Percentiles rank a stretch among this genome's conserved stretches.
Evolutionary conservation across 2,113 vertebrate genomes (phyloP).

Genomic region (Atractosteus spatula): DNA sequence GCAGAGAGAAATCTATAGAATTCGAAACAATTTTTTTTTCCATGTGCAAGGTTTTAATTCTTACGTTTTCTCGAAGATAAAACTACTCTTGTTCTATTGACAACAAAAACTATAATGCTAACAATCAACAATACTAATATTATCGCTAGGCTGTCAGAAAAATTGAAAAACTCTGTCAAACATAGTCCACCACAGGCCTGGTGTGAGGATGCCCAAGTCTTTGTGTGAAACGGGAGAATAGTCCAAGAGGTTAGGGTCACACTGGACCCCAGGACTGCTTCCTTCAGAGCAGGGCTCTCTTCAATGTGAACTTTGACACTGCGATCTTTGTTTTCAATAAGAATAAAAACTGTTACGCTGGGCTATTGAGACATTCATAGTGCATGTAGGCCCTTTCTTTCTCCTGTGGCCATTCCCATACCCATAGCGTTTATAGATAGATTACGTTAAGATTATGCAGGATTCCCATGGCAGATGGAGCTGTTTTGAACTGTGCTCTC

Average conservation of each 20-base stretch:
- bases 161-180: conserved; percentile 46
- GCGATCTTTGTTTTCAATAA: conserved; percentile 60
- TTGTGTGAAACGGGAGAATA: conserved; percentile 60
- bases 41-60: too few relatives aligned
- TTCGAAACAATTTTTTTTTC: too few relatives aligned
- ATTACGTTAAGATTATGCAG: conserved; percentile 60
- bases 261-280: conserved; percentile 39
- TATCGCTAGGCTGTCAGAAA: conserved; percentile 31
- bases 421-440: conserved; percentile 43
- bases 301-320: conserved; percentile 63
- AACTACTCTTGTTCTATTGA: too few relatives aligned
- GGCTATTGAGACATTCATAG: conserved; percentile 38
- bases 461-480: conserved; percentile 57
- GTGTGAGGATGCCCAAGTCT: conserved; percentile 48
- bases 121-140: too few relatives aligned
- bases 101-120: too few relatives aligned
- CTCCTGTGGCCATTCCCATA: conserved; percentile 4
- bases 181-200: conserved; percentile 34
- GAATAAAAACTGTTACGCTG: conserved; percentile 60
- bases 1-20: too few relatives aligned
- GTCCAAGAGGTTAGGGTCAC: conserved; percentile 56
- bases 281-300: conserved; percentile 49
- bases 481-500: conserved; percentile 23
- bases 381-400: conserved; percentile 30
- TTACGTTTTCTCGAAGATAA: too few relatives aligned